Base-by-base conservation (phyloP, 1,140 invertebrate genomes). In the Steinernema khuongi region DNA sequence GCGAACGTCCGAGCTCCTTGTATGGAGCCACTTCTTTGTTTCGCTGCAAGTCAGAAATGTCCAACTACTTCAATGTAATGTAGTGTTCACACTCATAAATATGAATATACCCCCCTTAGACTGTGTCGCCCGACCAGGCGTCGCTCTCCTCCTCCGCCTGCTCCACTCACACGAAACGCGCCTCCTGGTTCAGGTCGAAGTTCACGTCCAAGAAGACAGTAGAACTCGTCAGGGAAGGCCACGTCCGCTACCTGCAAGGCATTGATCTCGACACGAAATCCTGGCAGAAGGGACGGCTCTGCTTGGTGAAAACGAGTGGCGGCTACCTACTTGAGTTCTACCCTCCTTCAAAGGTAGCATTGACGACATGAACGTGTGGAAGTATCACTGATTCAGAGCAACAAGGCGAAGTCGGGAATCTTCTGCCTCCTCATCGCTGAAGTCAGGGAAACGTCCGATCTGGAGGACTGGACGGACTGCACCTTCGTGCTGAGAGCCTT, bases 21-120 rank as follows among this genome's bases (percentile, higher is more conserved):
- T 60, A 60, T 26, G 50, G 50, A 7, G 36, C 7, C 7, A 22
- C 50, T 7, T 60, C 50, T 2, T 26, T 60, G 22, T 60, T 60
- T 22, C 50, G 50, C 7, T 60, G 50, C 50, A 60, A 60, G 26
- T 60, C 50, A n/a, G 50, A 60, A 60, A 60, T 60, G 50, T 60
- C 50, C 7, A 60, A 60, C 26, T 60, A 60, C 22, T 60, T 60
- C 22, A 60, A 60, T 4, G 50, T 60, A 22, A 60, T 2, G 4
- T 22, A 14, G 50, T n/a, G 14, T 60, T 2, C 2, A 4, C 50
- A 4, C 11, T 7, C 22, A 17, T 60, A 17, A 22, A 22, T 4
- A 14, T 60, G 50, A 17, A 14, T 4, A 4, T n/a, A 60, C 4
- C 50, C 22, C 11, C 26, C 26, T 26, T 22, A 60, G 50, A 22